phyloP scores from a whole-genome alignment of 2,113 vertebrate genomes.

The Thalassoma bifasciatum region DNA sequence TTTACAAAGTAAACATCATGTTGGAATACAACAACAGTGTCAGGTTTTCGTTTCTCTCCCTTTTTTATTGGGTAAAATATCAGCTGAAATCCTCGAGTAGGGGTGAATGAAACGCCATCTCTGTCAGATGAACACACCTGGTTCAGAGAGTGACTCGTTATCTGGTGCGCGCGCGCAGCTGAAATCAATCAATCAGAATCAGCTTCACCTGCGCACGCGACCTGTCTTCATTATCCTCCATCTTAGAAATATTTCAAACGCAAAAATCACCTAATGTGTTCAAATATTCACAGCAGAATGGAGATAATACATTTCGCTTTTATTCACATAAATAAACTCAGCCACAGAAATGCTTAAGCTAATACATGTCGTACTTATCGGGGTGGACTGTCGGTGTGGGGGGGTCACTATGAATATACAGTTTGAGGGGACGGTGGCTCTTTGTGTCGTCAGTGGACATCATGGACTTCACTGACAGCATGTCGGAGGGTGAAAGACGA shows the following conservation, averaged over 20 bases:
- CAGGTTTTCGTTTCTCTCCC: too few relatives aligned
- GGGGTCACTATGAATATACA: conserved; percentile 27
- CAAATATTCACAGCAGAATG: too few relatives aligned
- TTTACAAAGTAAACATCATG: too few relatives aligned
- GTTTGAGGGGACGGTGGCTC: background rate
- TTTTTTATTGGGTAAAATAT: background rate
- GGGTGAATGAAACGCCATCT: background rate
- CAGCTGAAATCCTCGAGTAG: too few relatives aligned
- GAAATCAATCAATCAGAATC: conserved; percentile 24
- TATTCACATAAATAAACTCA: background rate
- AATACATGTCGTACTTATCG: too few relatives aligned
- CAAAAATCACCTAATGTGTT: too few relatives aligned
- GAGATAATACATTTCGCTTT: background rate
- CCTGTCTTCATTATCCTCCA: too few relatives aligned
- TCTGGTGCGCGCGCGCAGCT: conserved; percentile 28
- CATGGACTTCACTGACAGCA: conserved; percentile 12
- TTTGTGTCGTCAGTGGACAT: background rate
- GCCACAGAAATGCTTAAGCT: background rate
- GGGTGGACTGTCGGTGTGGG: background rate
- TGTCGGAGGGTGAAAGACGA: conserved; percentile 50
- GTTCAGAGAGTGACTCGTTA: background rate
- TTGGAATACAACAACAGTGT: too few relatives aligned
- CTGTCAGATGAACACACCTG: background rate
- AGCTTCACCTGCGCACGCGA: conserved; percentile 29
- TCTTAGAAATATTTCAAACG: background rate